These are phyloP conservation scores for Zosterops hypoxanthus DNA, from an alignment of 2,113 vertebrate species.

Conservation along the genomic window DNA sequence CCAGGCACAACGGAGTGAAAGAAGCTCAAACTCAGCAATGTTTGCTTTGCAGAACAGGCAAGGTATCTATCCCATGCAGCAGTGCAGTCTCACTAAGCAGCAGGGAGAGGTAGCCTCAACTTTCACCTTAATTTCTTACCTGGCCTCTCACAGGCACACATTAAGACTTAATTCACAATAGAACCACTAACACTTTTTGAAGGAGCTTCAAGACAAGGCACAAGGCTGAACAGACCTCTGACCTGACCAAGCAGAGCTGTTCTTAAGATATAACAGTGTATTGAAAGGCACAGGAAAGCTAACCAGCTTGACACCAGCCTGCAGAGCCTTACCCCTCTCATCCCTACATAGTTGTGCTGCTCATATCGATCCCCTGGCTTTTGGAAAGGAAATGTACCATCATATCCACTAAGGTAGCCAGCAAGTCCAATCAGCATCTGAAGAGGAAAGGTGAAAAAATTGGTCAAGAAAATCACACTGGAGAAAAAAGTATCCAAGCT, in stretches of 20 bases:
- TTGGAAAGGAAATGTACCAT: constrained; percentile 93
- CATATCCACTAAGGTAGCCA: constrained; percentile 92
- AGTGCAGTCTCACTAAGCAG: not conserved
- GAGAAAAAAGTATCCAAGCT: not conserved
- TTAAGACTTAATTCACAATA: not conserved
- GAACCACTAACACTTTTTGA: not conserved
- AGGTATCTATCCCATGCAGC: not conserved
- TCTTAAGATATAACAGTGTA: not conserved
- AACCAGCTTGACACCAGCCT: not conserved
- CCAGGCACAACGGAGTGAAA: not conserved
- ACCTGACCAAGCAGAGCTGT: not conserved
- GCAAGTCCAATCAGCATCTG: constrained; percentile 97
- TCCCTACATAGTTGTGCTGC: constrained; percentile 90
- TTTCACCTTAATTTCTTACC: not conserved
- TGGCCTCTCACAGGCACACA: not conserved
- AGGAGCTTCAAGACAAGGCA: not conserved
- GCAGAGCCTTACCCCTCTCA: constrained; percentile 91
- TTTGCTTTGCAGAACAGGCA: not conserved
- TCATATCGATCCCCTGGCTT: constrained; percentile 97
- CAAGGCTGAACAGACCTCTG: not conserved
- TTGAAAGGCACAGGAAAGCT: not conserved
- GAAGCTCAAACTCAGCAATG: not conserved
- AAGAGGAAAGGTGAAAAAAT: not conserved
- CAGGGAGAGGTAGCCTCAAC: not conserved
- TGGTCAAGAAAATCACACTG: not conserved